A percentile compares a stretch with the other conserved stretches of the same genome.
These are phyloP conservation scores for Lagocephalus sceleratus DNA, from an alignment of 2,797 vertebrate species.

Conservation along the genomic window DNA sequence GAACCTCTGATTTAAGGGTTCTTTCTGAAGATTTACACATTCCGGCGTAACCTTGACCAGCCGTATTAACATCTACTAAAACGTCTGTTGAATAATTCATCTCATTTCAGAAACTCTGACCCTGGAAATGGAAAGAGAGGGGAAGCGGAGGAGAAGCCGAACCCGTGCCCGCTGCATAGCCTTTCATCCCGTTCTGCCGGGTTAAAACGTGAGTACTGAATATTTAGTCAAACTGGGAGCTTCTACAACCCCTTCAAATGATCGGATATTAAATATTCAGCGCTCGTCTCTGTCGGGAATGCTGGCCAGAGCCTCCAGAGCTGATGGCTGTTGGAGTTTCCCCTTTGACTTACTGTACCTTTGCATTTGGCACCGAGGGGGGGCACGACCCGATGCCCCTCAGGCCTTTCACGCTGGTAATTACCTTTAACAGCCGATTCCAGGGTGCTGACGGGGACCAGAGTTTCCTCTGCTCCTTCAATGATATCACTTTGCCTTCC, in stretches of 20 bases:
- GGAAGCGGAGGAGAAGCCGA: conserved; percentile 13
- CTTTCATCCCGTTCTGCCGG: conserved; percentile 46
- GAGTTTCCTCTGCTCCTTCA: not conserved
- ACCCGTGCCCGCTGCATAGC: conserved; percentile 6
- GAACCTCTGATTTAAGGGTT: not conserved
- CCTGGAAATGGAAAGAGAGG: conserved; percentile 1
- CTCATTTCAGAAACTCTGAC: conserved; percentile 25
- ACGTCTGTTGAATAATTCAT: conserved; percentile 22
- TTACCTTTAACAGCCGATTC: conserved; percentile 25
- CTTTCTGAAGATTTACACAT: not conserved
- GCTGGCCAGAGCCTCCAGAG: conserved; percentile 10
- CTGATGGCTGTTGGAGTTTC: conserved; percentile 38
- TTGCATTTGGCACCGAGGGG: conserved; percentile 33
- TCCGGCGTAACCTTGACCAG: not conserved
- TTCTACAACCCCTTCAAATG: conserved; percentile 45
- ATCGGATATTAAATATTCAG: conserved; percentile 64
- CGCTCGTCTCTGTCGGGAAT: conserved; percentile 23
- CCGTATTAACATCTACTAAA: conserved; percentile 4
- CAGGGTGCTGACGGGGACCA: conserved; percentile 1
- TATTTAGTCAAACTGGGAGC: conserved; percentile 44
- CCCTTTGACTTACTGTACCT: conserved; percentile 19
- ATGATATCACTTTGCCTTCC: not conserved
- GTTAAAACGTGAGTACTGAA: conserved; percentile 37
- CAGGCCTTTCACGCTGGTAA: conserved; percentile 37
- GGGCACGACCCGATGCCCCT: conserved; percentile 50